These are phyloP conservation scores for Eurosta solidaginis DNA, from an alignment of 1,140 invertebrate genomes.

Conservation along the genomic window DNA sequence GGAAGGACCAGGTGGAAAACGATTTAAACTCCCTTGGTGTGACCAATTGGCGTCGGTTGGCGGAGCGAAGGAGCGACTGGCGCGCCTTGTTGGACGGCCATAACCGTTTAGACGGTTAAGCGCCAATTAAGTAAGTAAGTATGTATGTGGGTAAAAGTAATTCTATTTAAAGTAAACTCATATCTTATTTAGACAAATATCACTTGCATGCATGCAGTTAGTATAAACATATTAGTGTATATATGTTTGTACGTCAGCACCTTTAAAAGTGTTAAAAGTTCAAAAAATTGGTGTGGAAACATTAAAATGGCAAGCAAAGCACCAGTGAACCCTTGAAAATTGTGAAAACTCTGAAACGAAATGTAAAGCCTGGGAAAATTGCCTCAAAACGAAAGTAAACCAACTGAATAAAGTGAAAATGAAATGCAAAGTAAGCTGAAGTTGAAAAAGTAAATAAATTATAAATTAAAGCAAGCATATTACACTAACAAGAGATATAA, in stretches of 20 bases:
- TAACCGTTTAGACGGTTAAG: not conserved
- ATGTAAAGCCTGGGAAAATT: not conserved
- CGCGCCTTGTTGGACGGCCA: too few relatives aligned
- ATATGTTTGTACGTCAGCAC: not conserved
- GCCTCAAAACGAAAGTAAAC: not conserved
- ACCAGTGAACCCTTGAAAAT: not conserved
- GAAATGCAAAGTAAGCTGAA: not conserved
- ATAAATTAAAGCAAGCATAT: not conserved
- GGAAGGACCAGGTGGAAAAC: too few relatives aligned
- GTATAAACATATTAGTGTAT: not conserved
- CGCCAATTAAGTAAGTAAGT: not conserved
- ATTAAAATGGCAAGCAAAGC: not conserved
- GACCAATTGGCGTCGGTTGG: too few relatives aligned
- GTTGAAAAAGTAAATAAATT: constrained; percentile 18
- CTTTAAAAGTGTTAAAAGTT: not conserved
- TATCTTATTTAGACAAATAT: not conserved
- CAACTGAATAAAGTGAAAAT: not conserved
- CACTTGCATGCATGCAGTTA: not conserved
- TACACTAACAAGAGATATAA: not conserved
- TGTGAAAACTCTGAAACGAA: not conserved
- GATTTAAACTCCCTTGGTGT: too few relatives aligned
- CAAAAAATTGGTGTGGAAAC: not conserved
- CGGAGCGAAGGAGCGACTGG: too few relatives aligned
- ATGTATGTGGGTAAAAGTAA: not conserved
- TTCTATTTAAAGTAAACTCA: not conserved